Evolutionary conservation across 2,113 vertebrate genomes (phyloP), one percentile per base, ranked within the genome.

Genomic region (Typhlomys cinereus): DNA sequence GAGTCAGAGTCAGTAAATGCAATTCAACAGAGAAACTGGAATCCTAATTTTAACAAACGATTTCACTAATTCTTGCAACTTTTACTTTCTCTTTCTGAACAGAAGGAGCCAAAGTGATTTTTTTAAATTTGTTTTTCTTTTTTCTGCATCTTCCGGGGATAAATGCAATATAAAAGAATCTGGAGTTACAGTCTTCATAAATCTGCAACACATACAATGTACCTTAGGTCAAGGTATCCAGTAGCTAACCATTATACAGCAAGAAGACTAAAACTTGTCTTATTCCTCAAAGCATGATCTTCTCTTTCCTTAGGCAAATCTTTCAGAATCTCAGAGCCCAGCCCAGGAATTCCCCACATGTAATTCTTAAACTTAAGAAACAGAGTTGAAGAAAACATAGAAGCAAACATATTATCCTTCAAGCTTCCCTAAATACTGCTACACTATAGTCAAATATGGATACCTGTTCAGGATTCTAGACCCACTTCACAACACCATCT

Each of bases 41-140:
- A 79, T 39, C 15, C 18, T 71, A 15, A 69, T 48, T 87, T 66
- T 85, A 88, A 83, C 36, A 88, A 85, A 85, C 15, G 66, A 74
- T 75, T 92, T 84, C 71, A 91, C 64, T 83, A 87, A 31, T 36
- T 69, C 90, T 74, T 88, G n/a, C 46, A 70, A 89, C 50, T 12
- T 88, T 80, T 64, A 66, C 36, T 71, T 92, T 74, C 31, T 59
- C 67, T 66, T 74, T 86, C 86, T 85, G 41, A 79, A 5, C n/a
- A 59, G 61, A 80, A 93, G 59, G 13, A 88, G 6, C 34, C 74
- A 95, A 88, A 31, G 41, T 66, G 34, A 76, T 14, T 74, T 84
- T n/a, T 44, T 71, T 27, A 73, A 31, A 52, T 52, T 87, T 66
- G n/a, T 85, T 69, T 80, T 41, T 41, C 34, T 75, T 71, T 66